Base-by-base conservation (phyloP, 2,888 invertebrate genomes). In the Acronicta aceris region DNA sequence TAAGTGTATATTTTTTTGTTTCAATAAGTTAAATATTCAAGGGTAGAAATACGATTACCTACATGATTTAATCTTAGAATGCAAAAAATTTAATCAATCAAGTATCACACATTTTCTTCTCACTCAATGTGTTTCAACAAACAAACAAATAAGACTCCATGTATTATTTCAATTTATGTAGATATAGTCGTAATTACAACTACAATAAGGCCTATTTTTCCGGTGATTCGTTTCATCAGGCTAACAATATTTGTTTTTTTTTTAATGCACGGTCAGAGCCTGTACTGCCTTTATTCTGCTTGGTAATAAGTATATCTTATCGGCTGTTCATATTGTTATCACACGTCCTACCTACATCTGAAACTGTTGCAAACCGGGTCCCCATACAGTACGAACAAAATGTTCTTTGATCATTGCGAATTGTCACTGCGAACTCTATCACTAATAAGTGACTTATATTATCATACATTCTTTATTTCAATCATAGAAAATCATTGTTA, bases 11-110 rank as follows among this genome's bases (percentile, higher is more conserved):
- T 53, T 45, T 65, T 55, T 36, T 48, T 56, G 56, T 59, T 63
- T 60, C 45, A 70, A 61, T 76, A 61, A 67, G 47, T 67, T 71
- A 69, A 47, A 66, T 70, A 68, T 65, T 62, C 43, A 43, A 41
- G 43, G 48, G 43, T 62, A 54, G 48, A 65, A 69, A 64, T 58
- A 61, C 51, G 59, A 68, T 60, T 63, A n/a, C n/a, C n/a, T n/a
- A 74, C 80, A 79, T 77, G 76, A 79, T 76, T 79, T 65, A 62
- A 48, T 70, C 70, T 65, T 56, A 64, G 63, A 67, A 79, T 65
- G 59, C 66, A 54, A 61, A 66, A 60, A 61, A 45, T 40, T 57
- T 60, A 49, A 53, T 48, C 64, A 65, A 64, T 57, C 21, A 50
- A 54, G 48, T 65, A 67, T 68, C 68, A 69, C 53, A 53, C 57